These are phyloP conservation scores for Amblyjoppa fuscipennis DNA, from an alignment of 2,888 invertebrate genomes.

Conservation along the genomic window DNA sequence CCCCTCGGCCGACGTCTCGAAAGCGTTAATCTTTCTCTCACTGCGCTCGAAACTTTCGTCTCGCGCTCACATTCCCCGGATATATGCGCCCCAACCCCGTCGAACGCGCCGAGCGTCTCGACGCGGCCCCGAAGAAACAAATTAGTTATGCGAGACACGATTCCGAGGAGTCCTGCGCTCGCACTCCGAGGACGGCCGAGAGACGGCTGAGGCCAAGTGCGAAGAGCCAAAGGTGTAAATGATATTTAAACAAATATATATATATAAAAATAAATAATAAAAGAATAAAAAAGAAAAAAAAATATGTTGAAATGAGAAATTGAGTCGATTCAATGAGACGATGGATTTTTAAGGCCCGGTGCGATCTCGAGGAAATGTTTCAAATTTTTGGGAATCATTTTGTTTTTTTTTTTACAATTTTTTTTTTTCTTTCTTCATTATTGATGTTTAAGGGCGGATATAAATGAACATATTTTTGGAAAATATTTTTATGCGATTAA, in stretches of 20 bases:
- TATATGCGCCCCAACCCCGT: constrained; percentile 2
- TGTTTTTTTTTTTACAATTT: no score
- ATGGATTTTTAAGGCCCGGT: no score
- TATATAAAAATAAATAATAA: not conserved
- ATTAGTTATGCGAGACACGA: constrained; percentile 54
- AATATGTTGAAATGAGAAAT: not conserved
- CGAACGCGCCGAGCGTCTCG: not conserved
- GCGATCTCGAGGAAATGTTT: no score
- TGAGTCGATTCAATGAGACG: not conserved
- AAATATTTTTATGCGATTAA: no score
- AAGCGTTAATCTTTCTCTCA: constrained; percentile 9
- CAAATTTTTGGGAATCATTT: no score
- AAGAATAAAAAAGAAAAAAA: no score
- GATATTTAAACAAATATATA: not conserved
- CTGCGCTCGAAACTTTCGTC: not conserved
- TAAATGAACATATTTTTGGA: no score
- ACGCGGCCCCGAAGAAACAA: constrained; percentile 57
- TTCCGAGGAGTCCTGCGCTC: constrained; percentile 47
- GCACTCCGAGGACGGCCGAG: not conserved
- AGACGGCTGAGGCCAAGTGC: not conserved
- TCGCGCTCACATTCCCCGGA: constrained; percentile 21
- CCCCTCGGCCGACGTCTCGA: constrained; percentile 51
- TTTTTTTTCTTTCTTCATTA: no score
- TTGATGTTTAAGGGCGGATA: no score
- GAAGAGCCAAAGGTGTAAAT: not conserved